These are phyloP conservation scores for Geotrypetes seraphini DNA, from an alignment of 2,797 vertebrate species.

Conservation along the genomic window DNA sequence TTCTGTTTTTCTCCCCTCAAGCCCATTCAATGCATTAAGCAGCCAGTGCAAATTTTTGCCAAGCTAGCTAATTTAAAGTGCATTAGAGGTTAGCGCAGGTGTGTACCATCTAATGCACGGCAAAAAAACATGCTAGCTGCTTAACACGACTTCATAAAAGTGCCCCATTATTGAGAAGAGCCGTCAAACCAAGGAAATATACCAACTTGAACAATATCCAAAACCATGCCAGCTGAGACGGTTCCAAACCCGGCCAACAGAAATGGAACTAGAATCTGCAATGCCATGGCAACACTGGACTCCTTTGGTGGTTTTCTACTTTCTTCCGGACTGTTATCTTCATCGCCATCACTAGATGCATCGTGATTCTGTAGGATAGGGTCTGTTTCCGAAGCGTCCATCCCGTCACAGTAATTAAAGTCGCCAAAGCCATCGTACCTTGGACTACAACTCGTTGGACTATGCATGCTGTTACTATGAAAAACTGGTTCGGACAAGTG, in stretches of 20 bases:
- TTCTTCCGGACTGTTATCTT: constrained; percentile 43
- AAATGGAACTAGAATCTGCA: constrained; percentile 89
- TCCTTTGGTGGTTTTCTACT: constrained; percentile 77
- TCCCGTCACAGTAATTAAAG: constrained; percentile 61
- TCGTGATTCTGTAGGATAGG: constrained; percentile 71
- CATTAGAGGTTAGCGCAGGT: no score
- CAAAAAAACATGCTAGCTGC: no score
- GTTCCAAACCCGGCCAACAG: constrained; percentile 91
- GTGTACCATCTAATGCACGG: no score
- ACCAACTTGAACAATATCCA: constrained; percentile 90
- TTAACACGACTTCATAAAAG: no score
- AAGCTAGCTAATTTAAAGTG: no score
- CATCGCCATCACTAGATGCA: constrained; percentile 54
- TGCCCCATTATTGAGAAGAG: no score
- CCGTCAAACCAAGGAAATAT: no score
- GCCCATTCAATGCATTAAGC: no score
- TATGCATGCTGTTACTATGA: constrained; percentile 38
- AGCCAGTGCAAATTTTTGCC: no score
- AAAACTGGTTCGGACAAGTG: constrained; percentile 50
- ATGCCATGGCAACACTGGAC: constrained; percentile 75
- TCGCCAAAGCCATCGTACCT: constrained; percentile 50
- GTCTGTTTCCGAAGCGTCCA: constrained; percentile 63
- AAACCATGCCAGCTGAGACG: constrained; percentile 90
- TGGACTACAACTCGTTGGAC: constrained; percentile 35
- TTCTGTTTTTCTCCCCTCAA: no score